Evolutionary conservation across 2,797 vertebrate genomes (phyloP).

Genomic region (Allobates femoralis): DNA sequence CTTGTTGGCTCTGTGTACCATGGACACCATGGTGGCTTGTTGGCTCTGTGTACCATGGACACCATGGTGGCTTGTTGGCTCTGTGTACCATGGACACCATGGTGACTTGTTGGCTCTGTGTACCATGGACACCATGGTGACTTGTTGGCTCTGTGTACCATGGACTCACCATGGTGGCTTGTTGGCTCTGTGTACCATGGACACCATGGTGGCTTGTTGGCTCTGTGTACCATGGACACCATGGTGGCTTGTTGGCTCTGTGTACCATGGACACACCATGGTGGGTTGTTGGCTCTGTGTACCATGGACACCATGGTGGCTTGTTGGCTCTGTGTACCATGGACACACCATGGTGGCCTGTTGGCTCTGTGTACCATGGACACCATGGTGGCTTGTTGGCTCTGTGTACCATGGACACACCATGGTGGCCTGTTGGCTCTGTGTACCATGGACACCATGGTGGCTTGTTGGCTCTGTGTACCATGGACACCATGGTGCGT

Average conservation of each 20-base stretch:
- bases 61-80: no score
- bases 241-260: background rate
- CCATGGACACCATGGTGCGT: background rate
- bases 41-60: no score
- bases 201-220: no score
- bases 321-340: no score
- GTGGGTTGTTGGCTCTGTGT: background rate
- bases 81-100: background rate
- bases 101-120: background rate
- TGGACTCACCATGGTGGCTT: background rate
- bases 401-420: background rate
- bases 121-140: background rate
- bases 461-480: background rate
- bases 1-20: background rate
- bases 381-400: background rate
- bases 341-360: background rate
- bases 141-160: background rate
- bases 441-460: background rate
- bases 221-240: background rate
- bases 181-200: no score
- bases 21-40: background rate
- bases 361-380: background rate
- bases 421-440: background rate
- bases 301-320: background rate
- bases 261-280: background rate